Base-by-base conservation (phyloP, 2,113 vertebrate genomes). In the Machaerirhynchus nigripectus region DNA sequence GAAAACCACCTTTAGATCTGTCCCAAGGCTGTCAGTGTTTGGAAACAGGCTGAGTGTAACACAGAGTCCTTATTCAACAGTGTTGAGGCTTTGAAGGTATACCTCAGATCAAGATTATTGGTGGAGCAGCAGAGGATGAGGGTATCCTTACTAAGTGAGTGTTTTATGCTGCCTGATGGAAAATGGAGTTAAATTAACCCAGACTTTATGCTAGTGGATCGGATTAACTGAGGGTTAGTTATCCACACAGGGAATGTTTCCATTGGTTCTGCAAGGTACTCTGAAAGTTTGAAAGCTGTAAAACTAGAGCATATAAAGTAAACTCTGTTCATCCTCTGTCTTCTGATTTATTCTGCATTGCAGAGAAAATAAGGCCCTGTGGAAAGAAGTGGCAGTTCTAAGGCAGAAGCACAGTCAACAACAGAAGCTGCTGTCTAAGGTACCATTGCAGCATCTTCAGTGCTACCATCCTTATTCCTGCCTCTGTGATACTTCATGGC, bases 351-450 rank as follows among this genome's bases (percentile, higher is more conserved):
- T 82, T 95, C 97, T 92, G 92, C 92, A 88, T 97, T 97, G 52
- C 95, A 98, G 98, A 90, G 96, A 98, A 96, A 98, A 97, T 93
- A 65, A 96, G 87, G 82, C 93, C 47, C 90, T 98, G 83, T 96
- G 97, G 94, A 95, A 97, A 85, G 97, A 98, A 93, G 94, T 98
- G 84, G 94, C 96, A 78, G 96, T 82, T 80, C 87, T 98, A 76
- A 97, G 92, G 78, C 95, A 98, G 93, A 98, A 97, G 78, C 96
- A 98, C 92, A 94, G 71, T 84, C 97, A 98, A 75, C 97, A 98
- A 95, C 97, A 98, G 95, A 97, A 97, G 84, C 92, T 98, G 75
- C 94, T 98, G 76, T 97, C 97, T 78, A 97, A 98, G 97, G 97
- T 98, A 96, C 88, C 84, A 83, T 50, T 92, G 92, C 88, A 95